Evolutionary conservation across 1,140 invertebrate species (phyloP).

Genomic region (Drosophila bipectinata): DNA sequence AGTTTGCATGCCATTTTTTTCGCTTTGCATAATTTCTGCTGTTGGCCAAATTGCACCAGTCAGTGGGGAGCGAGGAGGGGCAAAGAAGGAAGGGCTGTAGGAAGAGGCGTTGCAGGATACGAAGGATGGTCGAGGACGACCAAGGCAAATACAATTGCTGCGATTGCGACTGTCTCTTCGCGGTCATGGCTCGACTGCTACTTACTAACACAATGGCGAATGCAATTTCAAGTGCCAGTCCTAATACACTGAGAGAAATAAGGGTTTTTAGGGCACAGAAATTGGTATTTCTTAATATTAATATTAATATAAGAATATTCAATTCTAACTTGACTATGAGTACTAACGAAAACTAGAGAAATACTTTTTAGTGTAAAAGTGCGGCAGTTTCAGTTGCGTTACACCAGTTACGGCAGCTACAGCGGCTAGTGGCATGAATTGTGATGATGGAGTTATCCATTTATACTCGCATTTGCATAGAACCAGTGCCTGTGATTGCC

Average conservation of each 20-base stretch:
- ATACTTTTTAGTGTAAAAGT: slow-evolving; percentile 17
- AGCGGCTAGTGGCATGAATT: slow-evolving; percentile 64
- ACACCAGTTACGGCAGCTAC: slow-evolving; percentile 25
- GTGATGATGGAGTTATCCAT: slow-evolving; percentile 81
- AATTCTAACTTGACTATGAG: no score
- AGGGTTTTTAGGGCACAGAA: background rate
- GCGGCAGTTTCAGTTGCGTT: slow-evolving; percentile 38
- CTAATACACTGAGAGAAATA: slow-evolving; percentile 4
- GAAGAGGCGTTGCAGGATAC: slow-evolving; percentile 1
- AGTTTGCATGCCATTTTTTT: slow-evolving; percentile 81
- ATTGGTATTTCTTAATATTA: no score
- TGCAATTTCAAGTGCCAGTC: slow-evolving; percentile 46
- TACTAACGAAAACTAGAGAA: background rate
- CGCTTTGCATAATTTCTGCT: slow-evolving; percentile 80
- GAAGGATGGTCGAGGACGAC: slow-evolving; percentile 24
- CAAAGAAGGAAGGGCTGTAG: background rate
- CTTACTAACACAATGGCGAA: slow-evolving; percentile 57
- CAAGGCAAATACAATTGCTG: slow-evolving; percentile 70
- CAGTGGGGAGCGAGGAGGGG: background rate
- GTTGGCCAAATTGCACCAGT: slow-evolving; percentile 72
- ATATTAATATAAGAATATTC: no score
- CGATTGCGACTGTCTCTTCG: slow-evolving; percentile 69
- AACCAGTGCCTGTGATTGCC: slow-evolving; percentile 73
- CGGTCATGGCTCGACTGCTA: slow-evolving; percentile 57
- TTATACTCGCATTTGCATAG: slow-evolving; percentile 80